Base-by-base conservation (phyloP, 1,140 invertebrate genomes). In the Cotesia typhae region DNA sequence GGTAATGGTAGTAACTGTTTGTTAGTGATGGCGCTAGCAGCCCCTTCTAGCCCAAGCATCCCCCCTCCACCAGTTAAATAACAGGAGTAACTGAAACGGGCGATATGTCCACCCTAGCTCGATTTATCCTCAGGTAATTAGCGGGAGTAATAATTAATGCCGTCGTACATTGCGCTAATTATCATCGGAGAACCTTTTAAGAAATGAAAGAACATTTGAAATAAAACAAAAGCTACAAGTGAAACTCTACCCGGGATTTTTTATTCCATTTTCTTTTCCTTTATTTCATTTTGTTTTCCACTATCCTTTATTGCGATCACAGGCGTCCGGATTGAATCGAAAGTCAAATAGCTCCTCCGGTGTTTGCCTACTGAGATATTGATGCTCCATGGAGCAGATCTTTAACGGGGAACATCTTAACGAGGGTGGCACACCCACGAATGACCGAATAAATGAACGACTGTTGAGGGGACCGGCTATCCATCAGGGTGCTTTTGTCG, bases 171-270 rank as follows among this genome's bases (percentile, higher is more conserved):
- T 87, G 85, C 84, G 82, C 85, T 87, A 87, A 87, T 87, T 87
- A 87, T 87, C 81, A 83, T 79, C 77, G 79, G 83, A 85, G 86
- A 88, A 86, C 86, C 87, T 89, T 89, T 89, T 88, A 88, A 88
- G 88, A 88, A 89, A 89, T 89, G 88, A 89, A 88, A 87, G 86
- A 85, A 87, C 86, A 86, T 88, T 87, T 80, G 81, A 84, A 87
- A 87, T 86, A 85, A 86, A 87, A 82, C 78, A 84, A 82, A 74
- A 70, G 70, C 55, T 70, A 12, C 28, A 60, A 41, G n/a, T 35
- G 28, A 63, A 9, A 37, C 35, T 69, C 59, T 51, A 28, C n/a
- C 17, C 67, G 20, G 9, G 4, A 10, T 69, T 36, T 38, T 14
- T 14, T 36, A 47, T 14, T 10, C 35, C 28, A n/a, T 35, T 28